Evolutionary conservation across 1,140 invertebrate species (phyloP), one percentile per base, ranked within the genome.

Genomic region (Cephus cinctus): DNA sequence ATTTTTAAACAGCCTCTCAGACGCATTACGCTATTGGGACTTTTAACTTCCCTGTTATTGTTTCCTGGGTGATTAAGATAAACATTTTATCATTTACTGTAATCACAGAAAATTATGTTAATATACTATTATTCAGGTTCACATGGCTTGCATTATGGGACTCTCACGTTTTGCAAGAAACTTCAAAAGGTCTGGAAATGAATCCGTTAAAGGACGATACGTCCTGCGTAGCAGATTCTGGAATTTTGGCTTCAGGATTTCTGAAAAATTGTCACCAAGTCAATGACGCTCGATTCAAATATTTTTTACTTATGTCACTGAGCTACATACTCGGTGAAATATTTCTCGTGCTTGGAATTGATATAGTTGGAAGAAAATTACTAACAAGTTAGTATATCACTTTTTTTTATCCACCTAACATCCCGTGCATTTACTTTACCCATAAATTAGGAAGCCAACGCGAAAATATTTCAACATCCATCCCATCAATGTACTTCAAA

Each of bases 41-140:
- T 54, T 16, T 21, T 56, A 14, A 34, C 46, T 3, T 47, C 54
- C 27, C 16, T 58, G 25, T 31, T 64, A 4, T 56, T 64, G 6
- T 60, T 62, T 50, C 59, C 65, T 1, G 61, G 65, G 65, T 67
- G 64, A 61, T 12, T 14, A 21, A 40, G 34, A 19, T 32, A 40
- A 39, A 18, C n/a, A 8, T 12, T 1, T 42, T 34, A 27, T 42
- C 18, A 43, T 19, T 36, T 49, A 5, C n/a, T 15, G 18, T 20
- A 25, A 11, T 12, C 12, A 39, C 36, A 18, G 11, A 42, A 45
- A 20, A 6, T 16, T 15, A 36, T 46, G 35, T 19, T 23, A 40
- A 12, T 27, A 25, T 27, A 19, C 18, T 27, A 1, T 34, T 43
- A 21, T 41, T 36, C 36, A 63, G 62, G 36, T 57, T 65, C n/a